Conservation (phyloP, 2,888 invertebrate species). For the Endotricha flammealis region DNA sequence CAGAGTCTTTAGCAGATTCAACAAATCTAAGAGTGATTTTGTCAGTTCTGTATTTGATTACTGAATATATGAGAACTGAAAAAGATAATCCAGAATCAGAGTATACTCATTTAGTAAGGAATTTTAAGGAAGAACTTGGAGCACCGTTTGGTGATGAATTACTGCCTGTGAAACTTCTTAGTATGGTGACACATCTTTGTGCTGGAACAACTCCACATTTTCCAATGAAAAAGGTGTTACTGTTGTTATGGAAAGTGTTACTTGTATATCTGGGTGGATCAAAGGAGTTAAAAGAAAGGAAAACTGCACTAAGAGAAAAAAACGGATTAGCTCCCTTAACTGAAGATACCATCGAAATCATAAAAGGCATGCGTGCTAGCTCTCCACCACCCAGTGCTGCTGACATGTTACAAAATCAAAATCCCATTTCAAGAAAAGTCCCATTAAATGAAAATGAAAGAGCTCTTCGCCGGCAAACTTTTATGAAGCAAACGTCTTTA, state of each 20-base stretch:
- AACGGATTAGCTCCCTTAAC: constrained; percentile 85
- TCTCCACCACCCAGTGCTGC: constrained; percentile 96
- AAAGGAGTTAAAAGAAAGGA: constrained; percentile 87
- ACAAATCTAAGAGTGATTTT: constrained; percentile 93
- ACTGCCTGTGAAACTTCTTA: constrained; percentile 91
- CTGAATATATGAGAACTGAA: constrained; percentile 93
- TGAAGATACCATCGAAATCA: constrained; percentile 97
- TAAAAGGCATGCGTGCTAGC: constrained; percentile 94
- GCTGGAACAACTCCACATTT: constrained; percentile 97
- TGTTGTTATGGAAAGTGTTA: constrained; percentile 96
- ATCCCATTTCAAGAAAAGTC: constrained; percentile 83
- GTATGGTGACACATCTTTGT: constrained; percentile 98
- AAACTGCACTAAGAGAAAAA: constrained; percentile 82
- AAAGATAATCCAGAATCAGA: constrained; percentile 67
- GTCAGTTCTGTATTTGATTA: constrained; percentile 95
- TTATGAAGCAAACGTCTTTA: constrained; percentile 95
- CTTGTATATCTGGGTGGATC: constrained; percentile 95
- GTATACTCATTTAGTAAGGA: constrained; percentile 73
- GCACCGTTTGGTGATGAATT: constrained; percentile 86
- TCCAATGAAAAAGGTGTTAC: constrained; percentile 98
- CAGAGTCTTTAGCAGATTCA: constrained; percentile 86
- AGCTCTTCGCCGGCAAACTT: constrained; percentile 84
- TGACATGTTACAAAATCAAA: constrained; percentile 92
- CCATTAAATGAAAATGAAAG: constrained; percentile 76
- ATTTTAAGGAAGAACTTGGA: constrained; percentile 80